Percentiles rank a stretch among this genome's conserved stretches.
These are phyloP conservation scores for Carassius auratus DNA, from an alignment of 2,113 vertebrate species.

Conservation along the genomic window DNA sequence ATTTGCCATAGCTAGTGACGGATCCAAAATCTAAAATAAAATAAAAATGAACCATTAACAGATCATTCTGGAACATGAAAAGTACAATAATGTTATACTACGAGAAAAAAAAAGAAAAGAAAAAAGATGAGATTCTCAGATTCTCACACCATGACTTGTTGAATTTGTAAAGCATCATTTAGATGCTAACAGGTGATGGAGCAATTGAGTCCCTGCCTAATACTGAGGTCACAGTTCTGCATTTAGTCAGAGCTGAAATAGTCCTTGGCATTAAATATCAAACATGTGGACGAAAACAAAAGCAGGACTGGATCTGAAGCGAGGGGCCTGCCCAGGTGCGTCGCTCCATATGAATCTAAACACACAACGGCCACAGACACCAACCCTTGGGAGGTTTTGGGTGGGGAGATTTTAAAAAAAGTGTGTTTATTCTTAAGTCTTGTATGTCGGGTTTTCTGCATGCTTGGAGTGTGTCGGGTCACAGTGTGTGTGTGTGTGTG, in stretches of 20 bases:
- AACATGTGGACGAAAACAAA: conserved; percentile 22
- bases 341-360: conserved; percentile 8
- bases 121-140: neutral
- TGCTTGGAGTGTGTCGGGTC: conserved; percentile 12
- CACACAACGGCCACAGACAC: conserved; percentile 1
- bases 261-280: conserved; percentile 4
- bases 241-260: conserved; percentile 11
- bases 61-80: neutral
- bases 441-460: conserved; percentile 18
- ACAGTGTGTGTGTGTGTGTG: neutral
- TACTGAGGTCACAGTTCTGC: neutral
- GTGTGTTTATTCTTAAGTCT: conserved; percentile 56
- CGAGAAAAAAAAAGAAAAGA: neutral
- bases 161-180: neutral
- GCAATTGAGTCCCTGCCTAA: neutral
- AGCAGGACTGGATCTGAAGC: conserved; percentile 6
- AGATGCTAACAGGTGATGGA: neutral
- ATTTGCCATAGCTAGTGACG: neutral
- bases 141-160: neutral
- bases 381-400: conserved; percentile 31
- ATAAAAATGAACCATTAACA: neutral
- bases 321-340: conserved; percentile 17
- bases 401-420: conserved; percentile 49
- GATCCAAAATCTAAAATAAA: neutral
- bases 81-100: neutral